Evolutionary conservation across 1,140 invertebrate genomes (phyloP).

Genomic region (Pemphigus obesinymphae): DNA sequence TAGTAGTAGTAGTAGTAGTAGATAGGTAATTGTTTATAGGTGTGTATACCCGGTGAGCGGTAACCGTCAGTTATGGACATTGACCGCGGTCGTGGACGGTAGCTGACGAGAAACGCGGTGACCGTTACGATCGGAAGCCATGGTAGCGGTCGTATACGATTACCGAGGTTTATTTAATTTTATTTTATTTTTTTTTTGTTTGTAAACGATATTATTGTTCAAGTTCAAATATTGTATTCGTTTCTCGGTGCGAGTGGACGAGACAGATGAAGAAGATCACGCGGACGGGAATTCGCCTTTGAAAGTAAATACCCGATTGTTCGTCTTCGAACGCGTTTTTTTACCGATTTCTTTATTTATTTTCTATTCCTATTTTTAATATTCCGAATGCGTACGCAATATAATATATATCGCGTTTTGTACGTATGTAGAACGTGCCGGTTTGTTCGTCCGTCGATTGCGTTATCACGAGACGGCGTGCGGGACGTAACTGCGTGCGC

Average conservation of each 20-base stretch:
- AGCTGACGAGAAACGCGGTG: not conserved
- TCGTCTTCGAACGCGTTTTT: not conserved
- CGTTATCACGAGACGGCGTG: conserved; percentile 20
- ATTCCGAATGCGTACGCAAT: not conserved
- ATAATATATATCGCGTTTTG: too few species aligned
- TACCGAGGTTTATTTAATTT: too few species aligned
- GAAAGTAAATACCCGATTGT: not conserved
- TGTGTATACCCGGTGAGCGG: not conserved
- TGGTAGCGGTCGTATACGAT: too few species aligned
- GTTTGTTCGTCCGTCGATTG: not conserved
- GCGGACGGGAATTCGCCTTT: too few species aligned
- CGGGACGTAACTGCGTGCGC: conserved; percentile 16
- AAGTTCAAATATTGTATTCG: too few species aligned
- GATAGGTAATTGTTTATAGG: too few species aligned
- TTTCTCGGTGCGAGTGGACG: not conserved
- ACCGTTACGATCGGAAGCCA: not conserved
- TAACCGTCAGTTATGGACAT: not conserved
- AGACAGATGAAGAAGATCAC: too few species aligned
- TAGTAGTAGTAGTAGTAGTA: not conserved
- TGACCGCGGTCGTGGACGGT: not conserved
- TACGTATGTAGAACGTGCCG: not conserved
- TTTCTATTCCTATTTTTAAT: not conserved
- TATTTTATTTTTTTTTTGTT: too few species aligned
- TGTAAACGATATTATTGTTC: too few species aligned
- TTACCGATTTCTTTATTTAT: not conserved